A percentile compares a stretch with the other conserved stretches of the same genome.
These are phyloP conservation scores for Amphiduros pacificus DNA, from an alignment of 2,888 invertebrate species.

Conservation along the genomic window DNA sequence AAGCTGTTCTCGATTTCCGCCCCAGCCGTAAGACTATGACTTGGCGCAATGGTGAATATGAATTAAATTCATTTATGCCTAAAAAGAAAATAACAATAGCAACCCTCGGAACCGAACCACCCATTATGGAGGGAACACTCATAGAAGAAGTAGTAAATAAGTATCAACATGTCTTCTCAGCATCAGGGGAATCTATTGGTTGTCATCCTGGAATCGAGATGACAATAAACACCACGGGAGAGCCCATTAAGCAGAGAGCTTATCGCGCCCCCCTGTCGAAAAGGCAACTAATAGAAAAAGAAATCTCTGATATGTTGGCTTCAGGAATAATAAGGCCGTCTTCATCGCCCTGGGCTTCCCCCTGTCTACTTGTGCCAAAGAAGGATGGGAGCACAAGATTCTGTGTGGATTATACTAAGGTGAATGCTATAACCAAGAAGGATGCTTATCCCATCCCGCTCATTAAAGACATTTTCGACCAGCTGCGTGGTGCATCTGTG, in stretches of 20 bases:
- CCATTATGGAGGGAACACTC: neutral
- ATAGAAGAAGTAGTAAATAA: neutral
- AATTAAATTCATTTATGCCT: no score
- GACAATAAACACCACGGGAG: neutral
- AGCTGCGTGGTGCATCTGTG: neutral
- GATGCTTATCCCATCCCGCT: slow-evolving; percentile 1
- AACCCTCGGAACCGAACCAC: no score
- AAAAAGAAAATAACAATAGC: no score
- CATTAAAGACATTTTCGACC: neutral
- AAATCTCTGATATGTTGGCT: neutral
- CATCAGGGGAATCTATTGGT: neutral
- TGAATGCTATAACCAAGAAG: slow-evolving; percentile 5
- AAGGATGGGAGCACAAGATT: slow-evolving; percentile 2
- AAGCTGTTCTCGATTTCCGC: no score
- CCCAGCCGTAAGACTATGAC: no score
- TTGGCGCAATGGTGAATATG: no score
- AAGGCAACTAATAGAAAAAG: neutral
- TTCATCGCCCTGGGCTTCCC: slow-evolving; percentile 4
- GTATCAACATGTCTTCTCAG: neutral
- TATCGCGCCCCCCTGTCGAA: neutral
- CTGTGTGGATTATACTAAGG: neutral
- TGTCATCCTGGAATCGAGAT: neutral
- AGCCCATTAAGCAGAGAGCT: slow-evolving; percentile 1
- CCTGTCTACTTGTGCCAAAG: neutral
- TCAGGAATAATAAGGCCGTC: neutral